Conservation (phyloP, 2,888 invertebrate genomes). For the Lottia gigantea region DNA sequence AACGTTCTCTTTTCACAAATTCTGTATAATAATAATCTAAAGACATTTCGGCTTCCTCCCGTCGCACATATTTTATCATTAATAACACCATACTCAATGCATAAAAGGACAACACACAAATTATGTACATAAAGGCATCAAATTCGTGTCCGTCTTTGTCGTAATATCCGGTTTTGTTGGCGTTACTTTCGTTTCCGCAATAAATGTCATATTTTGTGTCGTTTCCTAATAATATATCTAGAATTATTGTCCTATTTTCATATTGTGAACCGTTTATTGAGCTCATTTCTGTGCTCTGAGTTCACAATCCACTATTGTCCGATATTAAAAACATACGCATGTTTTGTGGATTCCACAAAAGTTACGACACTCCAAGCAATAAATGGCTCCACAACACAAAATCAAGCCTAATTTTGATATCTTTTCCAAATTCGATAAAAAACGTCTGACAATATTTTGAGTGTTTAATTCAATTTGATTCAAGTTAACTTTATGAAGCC, state of each 20-base stretch:
- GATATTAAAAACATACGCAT: no score
- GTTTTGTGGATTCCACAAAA: no score
- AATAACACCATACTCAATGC: slow-evolving; percentile 54
- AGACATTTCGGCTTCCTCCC: slow-evolving; percentile 52
- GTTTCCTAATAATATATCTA: background rate
- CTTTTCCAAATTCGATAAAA: no score
- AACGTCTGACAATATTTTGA: no score
- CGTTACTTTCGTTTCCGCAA: slow-evolving; percentile 14
- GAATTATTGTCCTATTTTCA: background rate
- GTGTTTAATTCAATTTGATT: no score
- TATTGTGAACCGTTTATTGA: background rate
- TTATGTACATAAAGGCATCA: slow-evolving; percentile 54
- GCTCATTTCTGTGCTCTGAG: background rate
- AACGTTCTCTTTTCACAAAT: slow-evolving; percentile 48
- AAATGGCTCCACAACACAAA: no score
- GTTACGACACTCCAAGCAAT: no score
- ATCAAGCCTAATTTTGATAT: no score
- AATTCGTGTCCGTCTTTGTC: slow-evolving; percentile 21
- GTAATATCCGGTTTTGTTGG: background rate
- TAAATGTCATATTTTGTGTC: background rate
- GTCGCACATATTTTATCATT: slow-evolving; percentile 54
- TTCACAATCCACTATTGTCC: no score
- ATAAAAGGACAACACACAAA: slow-evolving; percentile 55
- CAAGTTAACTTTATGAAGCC: no score
- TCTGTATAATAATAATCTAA: slow-evolving; percentile 53